Evolutionary conservation across 1,140 invertebrate genomes (phyloP).

Genomic region (Bicyclus anynana): DNA sequence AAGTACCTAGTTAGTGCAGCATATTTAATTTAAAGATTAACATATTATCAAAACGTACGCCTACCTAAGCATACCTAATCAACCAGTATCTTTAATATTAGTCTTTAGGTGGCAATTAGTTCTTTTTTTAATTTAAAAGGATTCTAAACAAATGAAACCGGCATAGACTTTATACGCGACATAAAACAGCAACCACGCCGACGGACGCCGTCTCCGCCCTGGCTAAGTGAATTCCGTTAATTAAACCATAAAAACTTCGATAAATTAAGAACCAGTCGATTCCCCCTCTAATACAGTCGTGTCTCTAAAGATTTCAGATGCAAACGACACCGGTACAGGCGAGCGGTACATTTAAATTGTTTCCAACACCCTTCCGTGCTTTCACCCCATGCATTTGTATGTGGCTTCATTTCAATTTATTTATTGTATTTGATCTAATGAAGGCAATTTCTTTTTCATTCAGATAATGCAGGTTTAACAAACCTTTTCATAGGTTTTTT

Average conservation of each 20-base stretch:
- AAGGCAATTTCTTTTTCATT: slow-evolving; percentile 36
- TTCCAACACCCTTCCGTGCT: slow-evolving; percentile 31
- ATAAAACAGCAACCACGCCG: slow-evolving; percentile 62
- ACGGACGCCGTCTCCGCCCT: slow-evolving; percentile 38
- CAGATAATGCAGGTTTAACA: too few species aligned
- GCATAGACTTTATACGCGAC: slow-evolving; percentile 31
- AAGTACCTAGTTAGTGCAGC: too few species aligned
- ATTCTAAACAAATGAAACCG: not conserved
- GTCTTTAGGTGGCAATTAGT: too few species aligned
- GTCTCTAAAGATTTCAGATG: slow-evolving; percentile 70
- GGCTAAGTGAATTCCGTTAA: slow-evolving; percentile 78
- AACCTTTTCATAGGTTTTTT: too few species aligned
- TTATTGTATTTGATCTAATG: slow-evolving; percentile 44
- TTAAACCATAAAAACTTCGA: slow-evolving; percentile 79
- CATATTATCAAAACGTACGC: too few species aligned
- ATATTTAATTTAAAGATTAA: too few species aligned
- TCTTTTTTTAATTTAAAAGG: not conserved
- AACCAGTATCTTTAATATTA: too few species aligned
- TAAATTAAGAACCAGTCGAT: slow-evolving; percentile 78
- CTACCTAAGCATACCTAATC: too few species aligned
- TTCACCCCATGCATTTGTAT: slow-evolving; percentile 48
- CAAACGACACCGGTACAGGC: slow-evolving; percentile 67
- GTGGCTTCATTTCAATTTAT: slow-evolving; percentile 58
- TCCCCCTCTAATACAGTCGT: slow-evolving; percentile 72
- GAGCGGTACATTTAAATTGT: slow-evolving; percentile 54